These are phyloP conservation scores for Gymnothorax reevesii DNA, from an alignment of 2,797 vertebrate genomes.

Conservation along the genomic window DNA sequence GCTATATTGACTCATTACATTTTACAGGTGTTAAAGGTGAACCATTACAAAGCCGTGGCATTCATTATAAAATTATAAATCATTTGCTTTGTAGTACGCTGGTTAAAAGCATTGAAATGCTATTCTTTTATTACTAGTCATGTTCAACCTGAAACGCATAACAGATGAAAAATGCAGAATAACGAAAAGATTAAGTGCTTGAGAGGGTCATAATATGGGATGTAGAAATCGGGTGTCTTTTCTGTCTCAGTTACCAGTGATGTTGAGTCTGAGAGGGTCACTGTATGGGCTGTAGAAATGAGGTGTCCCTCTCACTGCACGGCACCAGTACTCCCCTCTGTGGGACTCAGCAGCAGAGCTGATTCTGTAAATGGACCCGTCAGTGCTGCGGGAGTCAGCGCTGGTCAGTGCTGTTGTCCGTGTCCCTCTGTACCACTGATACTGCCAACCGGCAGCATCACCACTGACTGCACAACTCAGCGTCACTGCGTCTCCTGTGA, in stretches of 20 bases:
- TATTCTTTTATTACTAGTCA: no score
- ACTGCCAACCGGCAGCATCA: constrained; percentile 27
- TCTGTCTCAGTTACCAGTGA: background rate
- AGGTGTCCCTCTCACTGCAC: constrained; percentile 6
- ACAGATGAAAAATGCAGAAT: no score
- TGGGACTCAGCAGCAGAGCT: constrained; percentile 21
- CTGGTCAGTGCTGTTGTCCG: background rate
- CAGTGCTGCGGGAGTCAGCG: background rate
- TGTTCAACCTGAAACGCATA: no score
- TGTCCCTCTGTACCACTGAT: constrained; percentile 34
- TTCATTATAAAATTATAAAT: no score
- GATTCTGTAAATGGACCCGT: constrained; percentile 24
- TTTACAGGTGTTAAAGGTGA: no score
- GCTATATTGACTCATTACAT: no score
- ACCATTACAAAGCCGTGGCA: no score
- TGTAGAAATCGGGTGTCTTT: background rate
- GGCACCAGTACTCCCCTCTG: constrained; percentile 23
- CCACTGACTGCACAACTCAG: constrained; percentile 27
- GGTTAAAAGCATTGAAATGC: no score
- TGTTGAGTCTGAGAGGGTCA: constrained; percentile 5
- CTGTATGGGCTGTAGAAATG: constrained; percentile 46
- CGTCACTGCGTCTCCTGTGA: constrained; percentile 33
- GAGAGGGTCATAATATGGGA: background rate
- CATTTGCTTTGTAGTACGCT: no score
- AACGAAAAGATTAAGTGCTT: no score